Base-by-base conservation (phyloP, 2,888 invertebrate species). In the Temnothorax ravouxi region DNA sequence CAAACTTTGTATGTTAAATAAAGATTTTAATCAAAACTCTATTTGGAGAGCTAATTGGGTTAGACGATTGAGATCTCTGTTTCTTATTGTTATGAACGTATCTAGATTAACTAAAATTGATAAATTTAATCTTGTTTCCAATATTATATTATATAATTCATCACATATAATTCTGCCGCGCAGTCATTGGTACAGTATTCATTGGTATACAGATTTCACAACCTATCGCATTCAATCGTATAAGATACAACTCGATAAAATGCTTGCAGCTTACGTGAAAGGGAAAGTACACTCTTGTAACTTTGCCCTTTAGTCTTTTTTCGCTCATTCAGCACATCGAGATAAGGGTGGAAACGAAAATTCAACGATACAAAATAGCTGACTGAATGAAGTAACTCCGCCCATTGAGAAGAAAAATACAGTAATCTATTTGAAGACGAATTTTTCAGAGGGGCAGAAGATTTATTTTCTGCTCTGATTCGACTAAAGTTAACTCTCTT, bases 311-410 rank as follows among this genome's bases (percentile, higher is more conserved):
- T 59, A 69, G 34, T 50, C 15, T 54, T 34, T 54, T 77, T 67
- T 9, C 54, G 29, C 44, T 67, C 54, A 54, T 67, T 77, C 67
- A 66, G 29, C 41, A 77, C 67, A 44, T 29, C 11, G 84, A 59
- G 52, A 83, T 75, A 75, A 54, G 62, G 29, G 21, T 66, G 15
- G 59, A 54, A 66, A 62, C 25, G 29, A 79, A 72, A 80, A 64
- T 67, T 84, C 62, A 71, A 84, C 81, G 71, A 59, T 69, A 66
- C 34, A 62, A 83, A 86, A 88, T 66, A 76, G 61, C 52, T 34
- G 74, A 64, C 41, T 34, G 52, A 76, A 21, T 29, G 56, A 56
- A 18, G 13, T 21, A 62, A 64, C 52, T 75, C 52, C 13, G 25
- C 13, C 13, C 38, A 75, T 64, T 38, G 44, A 34, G 38, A 47